Evolutionary conservation across 2,113 vertebrate species (phyloP), one percentile per base, ranked within the genome.

Genomic region (Microtus pennsylvanicus): DNA sequence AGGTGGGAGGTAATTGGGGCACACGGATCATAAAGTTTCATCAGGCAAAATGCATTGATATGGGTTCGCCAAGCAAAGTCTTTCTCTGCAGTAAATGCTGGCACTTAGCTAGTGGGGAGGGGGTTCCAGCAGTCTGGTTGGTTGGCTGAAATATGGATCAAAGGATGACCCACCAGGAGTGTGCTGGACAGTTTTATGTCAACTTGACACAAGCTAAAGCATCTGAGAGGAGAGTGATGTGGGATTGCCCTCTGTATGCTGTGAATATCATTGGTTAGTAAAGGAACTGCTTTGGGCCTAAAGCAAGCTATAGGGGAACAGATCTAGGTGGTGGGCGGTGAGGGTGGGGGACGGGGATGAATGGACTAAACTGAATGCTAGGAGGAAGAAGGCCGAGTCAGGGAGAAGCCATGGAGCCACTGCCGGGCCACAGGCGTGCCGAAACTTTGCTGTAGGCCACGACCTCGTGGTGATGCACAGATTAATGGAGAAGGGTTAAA

Each of bases 361-460:
- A 58, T 6, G 19, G 55, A 7, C 55, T 21, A 58, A 19, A 58
- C 55, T 58, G 55, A 58, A 58, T 58, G 5, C 55, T 58, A 0
- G 55, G 55, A 58, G 19, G 55, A 58, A 21, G 55, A 58, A 58
- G 19, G 19, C 55, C 19, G 19, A 58, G 55, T 58, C 55, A 58
- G 55, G 55, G 55, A 58, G 55, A 58, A 58, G 19, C 55, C 55
- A 58, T 58, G 55, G 19, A 58, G 55, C 19, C 1, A 0, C 55
- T 21, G 55, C 50, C 55, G 1, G 0, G 55, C 19, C 5, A 58
- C 19, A 58, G 55, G 5, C 0, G 0, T 21, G 19, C 55, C 1
- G 1, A 58, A 58, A 58, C 5, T 21, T 58, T 58, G 55, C 55
- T 58, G 19, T 58, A 58, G 55, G 55, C 55, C 55, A 58, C 55